These are phyloP conservation scores for Lagothrix lagotricha DNA, from an alignment of 2,797 vertebrate genomes.

Conservation along the genomic window DNA sequence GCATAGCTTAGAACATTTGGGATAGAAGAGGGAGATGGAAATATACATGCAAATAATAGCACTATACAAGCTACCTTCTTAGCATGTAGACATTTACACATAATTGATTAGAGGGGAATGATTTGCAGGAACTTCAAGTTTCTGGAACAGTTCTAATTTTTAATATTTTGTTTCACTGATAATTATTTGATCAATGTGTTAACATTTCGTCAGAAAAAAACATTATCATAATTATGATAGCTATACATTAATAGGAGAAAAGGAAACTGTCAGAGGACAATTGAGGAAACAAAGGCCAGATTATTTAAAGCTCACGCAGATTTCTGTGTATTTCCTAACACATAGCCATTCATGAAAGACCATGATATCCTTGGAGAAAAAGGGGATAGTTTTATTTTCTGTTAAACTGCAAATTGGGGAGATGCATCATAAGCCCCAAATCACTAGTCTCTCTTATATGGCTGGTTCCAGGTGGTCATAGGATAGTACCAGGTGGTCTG, in stretches of 20 bases:
- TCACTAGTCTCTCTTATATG: background rate
- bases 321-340: background rate
- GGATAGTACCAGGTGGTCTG: background rate
- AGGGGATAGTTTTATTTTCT: background rate
- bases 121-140: background rate
- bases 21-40: background rate
- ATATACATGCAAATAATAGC: background rate
- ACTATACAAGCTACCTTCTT: background rate
- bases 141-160: background rate
- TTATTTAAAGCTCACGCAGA: background rate
- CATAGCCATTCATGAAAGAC: background rate
- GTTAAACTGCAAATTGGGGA: background rate
- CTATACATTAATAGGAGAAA: background rate
- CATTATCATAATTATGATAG: background rate
- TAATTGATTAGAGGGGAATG: background rate
- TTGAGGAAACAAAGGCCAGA: background rate
- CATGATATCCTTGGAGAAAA: background rate
- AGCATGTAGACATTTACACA: background rate
- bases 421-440: background rate
- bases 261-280: background rate
- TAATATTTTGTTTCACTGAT: conserved; percentile 2
- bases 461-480: background rate
- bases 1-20: background rate
- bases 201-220: background rate
- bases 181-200: background rate